These are phyloP conservation scores for Hydropotes inermis DNA, from an alignment of 2,113 vertebrate genomes.

Conservation along the genomic window DNA sequence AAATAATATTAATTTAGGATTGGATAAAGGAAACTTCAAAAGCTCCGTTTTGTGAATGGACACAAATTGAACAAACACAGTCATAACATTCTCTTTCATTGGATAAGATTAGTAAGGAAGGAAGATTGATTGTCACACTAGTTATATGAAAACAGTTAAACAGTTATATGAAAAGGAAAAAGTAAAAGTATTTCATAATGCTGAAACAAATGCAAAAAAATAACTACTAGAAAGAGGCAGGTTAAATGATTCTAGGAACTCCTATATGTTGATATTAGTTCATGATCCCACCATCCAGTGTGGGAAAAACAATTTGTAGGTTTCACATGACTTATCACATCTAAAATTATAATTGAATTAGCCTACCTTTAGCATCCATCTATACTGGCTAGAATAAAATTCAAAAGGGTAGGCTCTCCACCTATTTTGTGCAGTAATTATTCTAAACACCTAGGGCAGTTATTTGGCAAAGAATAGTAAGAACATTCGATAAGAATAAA, in stretches of 20 bases:
- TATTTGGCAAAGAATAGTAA: not conserved
- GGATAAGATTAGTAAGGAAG: not conserved
- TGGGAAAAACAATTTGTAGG: not conserved
- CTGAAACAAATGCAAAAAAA: not conserved
- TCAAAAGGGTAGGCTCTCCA: not conserved
- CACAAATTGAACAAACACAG: not conserved
- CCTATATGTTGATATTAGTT: not conserved
- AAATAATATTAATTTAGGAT: not conserved
- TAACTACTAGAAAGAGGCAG: not conserved
- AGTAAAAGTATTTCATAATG: not conserved
- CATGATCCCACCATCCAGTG: not conserved
- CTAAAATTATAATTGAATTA: not conserved
- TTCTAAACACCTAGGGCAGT: not conserved
- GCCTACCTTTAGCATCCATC: not conserved
- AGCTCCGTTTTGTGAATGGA: not conserved
- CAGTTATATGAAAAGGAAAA: not conserved
- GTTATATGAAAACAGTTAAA: not conserved
- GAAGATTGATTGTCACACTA: not conserved
- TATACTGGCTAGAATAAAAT: not conserved
- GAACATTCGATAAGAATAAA: not conserved
- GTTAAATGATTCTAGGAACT: not conserved
- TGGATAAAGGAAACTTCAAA: not conserved
- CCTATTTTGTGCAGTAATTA: not conserved
- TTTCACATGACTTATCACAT: not conserved
- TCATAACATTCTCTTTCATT: not conserved